Percentiles rank a stretch among this genome's conserved stretches.
Conservation (phyloP, 2,888 invertebrate species). For the Exocentrus adspersus region DNA sequence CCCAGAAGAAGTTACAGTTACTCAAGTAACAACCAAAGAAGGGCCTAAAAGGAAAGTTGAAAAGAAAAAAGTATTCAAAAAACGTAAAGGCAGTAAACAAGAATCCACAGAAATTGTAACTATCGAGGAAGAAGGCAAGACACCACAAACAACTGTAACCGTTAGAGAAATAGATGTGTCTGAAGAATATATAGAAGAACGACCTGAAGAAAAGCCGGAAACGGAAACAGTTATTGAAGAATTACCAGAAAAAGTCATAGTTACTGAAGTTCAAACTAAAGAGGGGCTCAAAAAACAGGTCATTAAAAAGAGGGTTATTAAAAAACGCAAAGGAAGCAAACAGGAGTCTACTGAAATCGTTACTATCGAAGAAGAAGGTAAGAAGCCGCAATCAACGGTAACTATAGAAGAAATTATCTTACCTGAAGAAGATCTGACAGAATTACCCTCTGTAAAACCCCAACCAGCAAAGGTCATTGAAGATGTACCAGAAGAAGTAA, state of each 20-base stretch:
- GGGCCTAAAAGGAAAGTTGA: constrained; percentile 51
- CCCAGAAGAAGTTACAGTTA: constrained; percentile 56
- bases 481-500: constrained; percentile 47
- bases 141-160: constrained; percentile 52
- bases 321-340: constrained; percentile 61
- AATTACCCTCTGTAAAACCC: constrained; percentile 21
- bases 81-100: constrained; percentile 56
- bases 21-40: constrained; percentile 48
- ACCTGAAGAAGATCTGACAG: constrained; percentile 35
- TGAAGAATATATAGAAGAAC: constrained; percentile 35
- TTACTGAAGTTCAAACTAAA: constrained; percentile 48
- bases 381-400: constrained; percentile 60
- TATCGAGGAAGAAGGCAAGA: constrained; percentile 57
- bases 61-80: constrained; percentile 48
- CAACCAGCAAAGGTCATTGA: constrained; percentile 41
- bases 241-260: constrained; percentile 50
- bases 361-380: constrained; percentile 62
- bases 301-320: constrained; percentile 61
- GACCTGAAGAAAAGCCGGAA: constrained; percentile 16
- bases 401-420: constrained; percentile 48
- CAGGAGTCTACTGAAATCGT: constrained; percentile 63
- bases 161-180: constrained; percentile 46
- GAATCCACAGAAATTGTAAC: constrained; percentile 59
- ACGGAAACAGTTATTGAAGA: constrained; percentile 40
- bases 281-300: constrained; percentile 52